Conservation (phyloP, 2,113 vertebrate genomes). For the Pyrgilauda ruficollis region DNA sequence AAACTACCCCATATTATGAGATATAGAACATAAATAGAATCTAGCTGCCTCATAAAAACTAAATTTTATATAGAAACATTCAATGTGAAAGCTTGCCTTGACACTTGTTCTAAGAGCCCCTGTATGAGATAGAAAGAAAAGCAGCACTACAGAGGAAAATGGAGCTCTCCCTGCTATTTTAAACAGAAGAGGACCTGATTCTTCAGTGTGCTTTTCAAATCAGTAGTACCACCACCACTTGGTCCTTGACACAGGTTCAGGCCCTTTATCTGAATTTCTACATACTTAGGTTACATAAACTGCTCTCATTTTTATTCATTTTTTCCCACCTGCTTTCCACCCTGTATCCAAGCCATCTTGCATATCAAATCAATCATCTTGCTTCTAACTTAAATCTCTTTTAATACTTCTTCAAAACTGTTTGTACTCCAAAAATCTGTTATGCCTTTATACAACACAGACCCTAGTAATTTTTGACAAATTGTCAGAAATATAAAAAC, state of each 20-base stretch:
- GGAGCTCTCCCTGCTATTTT: background rate
- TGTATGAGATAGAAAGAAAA: background rate
- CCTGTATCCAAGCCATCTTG: background rate
- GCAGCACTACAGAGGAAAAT: background rate
- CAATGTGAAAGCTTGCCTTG: background rate
- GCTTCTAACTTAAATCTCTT: background rate
- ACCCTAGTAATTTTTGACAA: background rate
- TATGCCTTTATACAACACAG: background rate
- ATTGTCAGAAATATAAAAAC: slow-evolving; percentile 37
- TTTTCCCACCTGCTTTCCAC: background rate
- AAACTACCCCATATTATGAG: background rate
- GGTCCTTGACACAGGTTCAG: background rate
- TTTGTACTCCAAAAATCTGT: background rate
- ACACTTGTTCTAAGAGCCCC: background rate
- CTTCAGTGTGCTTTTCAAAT: background rate
- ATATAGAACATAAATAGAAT: background rate
- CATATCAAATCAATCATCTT: background rate
- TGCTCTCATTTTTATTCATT: background rate
- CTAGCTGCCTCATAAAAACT: background rate
- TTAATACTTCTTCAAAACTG: background rate
- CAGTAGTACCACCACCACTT: background rate
- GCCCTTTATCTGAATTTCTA: background rate
- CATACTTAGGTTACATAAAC: background rate
- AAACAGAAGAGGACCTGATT: background rate
- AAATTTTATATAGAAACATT: background rate